Conservation (phyloP, 2,888 invertebrate genomes). For the Noctuana brunneofusca region DNA sequence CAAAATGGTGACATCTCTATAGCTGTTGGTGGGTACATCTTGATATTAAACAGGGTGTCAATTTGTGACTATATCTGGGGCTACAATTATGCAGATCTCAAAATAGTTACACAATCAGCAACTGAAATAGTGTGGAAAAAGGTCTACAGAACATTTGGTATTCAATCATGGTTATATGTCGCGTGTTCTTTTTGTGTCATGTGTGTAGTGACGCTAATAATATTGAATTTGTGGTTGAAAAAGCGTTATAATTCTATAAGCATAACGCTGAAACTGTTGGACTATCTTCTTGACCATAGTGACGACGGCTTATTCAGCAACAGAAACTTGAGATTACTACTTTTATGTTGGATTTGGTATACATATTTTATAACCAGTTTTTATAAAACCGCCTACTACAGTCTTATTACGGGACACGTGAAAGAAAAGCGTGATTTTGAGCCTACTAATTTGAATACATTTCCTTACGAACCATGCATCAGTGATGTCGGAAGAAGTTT, state of each 20-base stretch:
- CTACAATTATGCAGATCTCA: constrained; percentile 49
- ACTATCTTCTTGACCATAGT: constrained; percentile 54
- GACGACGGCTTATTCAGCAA: constrained; percentile 47
- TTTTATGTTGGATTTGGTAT: constrained; percentile 62
- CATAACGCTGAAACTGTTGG: constrained; percentile 48
- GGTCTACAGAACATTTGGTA: constrained; percentile 46
- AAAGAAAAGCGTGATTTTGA: constrained; percentile 44
- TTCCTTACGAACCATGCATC: constrained; percentile 56
- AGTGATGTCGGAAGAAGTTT: constrained; percentile 47
- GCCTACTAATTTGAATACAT: constrained; percentile 42
- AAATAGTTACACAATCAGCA: constrained; percentile 51
- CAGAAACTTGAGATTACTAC: constrained; percentile 48
- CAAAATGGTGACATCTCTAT: constrained; percentile 51
- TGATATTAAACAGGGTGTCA: constrained; percentile 54
- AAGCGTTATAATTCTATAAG: constrained; percentile 8
- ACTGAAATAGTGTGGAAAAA: constrained; percentile 52
- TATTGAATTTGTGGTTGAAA: constrained; percentile 10
- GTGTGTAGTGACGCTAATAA: constrained; percentile 15
- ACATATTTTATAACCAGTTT: constrained; percentile 61
- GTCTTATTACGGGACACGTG: constrained; percentile 51
- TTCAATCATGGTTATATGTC: constrained; percentile 39
- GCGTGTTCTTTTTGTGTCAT: constrained; percentile 15
- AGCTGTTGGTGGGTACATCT: constrained; percentile 52
- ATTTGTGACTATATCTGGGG: constrained; percentile 59
- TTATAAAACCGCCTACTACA: constrained; percentile 59